phyloP scores from a whole-genome alignment of 2,888 invertebrate genomes.

The Aphidoletes aphidimyza region DNA sequence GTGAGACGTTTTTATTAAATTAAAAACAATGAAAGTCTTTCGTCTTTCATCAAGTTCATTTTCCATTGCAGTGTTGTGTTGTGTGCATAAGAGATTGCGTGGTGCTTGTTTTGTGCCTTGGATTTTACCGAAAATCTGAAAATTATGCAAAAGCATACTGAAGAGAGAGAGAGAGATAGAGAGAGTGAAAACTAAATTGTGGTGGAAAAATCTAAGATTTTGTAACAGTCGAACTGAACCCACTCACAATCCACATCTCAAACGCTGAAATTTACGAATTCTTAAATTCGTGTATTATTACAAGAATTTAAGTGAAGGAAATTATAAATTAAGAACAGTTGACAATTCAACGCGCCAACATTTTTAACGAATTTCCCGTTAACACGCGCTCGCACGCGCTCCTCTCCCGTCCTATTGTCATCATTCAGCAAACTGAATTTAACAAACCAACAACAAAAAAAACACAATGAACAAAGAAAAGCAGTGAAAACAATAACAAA shows the following conservation, averaged over 20 bases:
- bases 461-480: slow-evolving; percentile 47
- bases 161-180: neutral
- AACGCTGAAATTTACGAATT: neutral
- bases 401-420: too few species aligned
- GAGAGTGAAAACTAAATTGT: too few species aligned
- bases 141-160: slow-evolving; percentile 30
- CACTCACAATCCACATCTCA: neutral
- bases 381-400: too few species aligned
- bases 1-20: slow-evolving; percentile 39
- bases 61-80: neutral
- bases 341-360: neutral
- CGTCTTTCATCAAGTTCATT: slow-evolving; percentile 5
- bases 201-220: slow-evolving; percentile 13
- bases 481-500: slow-evolving; percentile 11
- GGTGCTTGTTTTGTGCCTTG: neutral
- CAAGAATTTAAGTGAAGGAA: slow-evolving; percentile 18
- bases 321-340: slow-evolving; percentile 42
- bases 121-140: neutral
- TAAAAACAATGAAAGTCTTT: slow-evolving; percentile 39
- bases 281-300: neutral
- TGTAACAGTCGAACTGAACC: neutral
- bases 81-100: neutral
- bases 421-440: slow-evolving; percentile 10
- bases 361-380: too few species aligned
- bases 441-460: slow-evolving; percentile 28